A percentile compares a stretch with the other conserved stretches of the same genome.
phyloP scores from a whole-genome alignment of 2,797 vertebrate species.

The Epinephelus malabaricus region DNA sequence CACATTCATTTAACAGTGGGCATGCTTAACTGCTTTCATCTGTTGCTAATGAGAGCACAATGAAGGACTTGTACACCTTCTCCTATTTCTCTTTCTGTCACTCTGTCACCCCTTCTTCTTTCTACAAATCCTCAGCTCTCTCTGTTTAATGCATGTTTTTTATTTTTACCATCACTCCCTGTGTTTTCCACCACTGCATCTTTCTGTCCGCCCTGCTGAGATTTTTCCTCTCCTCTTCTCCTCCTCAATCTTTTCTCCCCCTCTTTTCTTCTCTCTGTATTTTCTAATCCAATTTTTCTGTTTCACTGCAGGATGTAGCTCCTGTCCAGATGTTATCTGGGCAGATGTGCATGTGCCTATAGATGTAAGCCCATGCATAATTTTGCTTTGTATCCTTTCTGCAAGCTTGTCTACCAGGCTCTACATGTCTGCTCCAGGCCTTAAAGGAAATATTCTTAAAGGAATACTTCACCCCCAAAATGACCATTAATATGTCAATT shows the following conservation, averaged over 20 bases:
- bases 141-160: constrained; percentile 4
- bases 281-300: constrained; percentile 1
- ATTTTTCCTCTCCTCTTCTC: not conserved
- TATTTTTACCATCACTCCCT: constrained; percentile 9
- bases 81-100: constrained; percentile 35
- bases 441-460: not conserved
- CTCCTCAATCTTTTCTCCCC: not conserved
- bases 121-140: constrained; percentile 6
- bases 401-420: not conserved
- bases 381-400: not conserved
- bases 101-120: not conserved
- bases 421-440: not conserved
- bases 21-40: constrained; percentile 85
- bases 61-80: constrained; percentile 59
- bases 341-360: not conserved
- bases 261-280: not conserved
- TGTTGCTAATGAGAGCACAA: constrained; percentile 89
- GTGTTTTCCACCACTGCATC: not conserved
- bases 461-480: no score
- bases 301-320: not conserved
- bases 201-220: not conserved
- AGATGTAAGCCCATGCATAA: not conserved
- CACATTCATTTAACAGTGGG: constrained; percentile 80
- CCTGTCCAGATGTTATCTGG: constrained; percentile 8
- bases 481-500: no score